phyloP scores from a whole-genome alignment of 2,797 vertebrate genomes.

The Chelon auratus region DNA sequence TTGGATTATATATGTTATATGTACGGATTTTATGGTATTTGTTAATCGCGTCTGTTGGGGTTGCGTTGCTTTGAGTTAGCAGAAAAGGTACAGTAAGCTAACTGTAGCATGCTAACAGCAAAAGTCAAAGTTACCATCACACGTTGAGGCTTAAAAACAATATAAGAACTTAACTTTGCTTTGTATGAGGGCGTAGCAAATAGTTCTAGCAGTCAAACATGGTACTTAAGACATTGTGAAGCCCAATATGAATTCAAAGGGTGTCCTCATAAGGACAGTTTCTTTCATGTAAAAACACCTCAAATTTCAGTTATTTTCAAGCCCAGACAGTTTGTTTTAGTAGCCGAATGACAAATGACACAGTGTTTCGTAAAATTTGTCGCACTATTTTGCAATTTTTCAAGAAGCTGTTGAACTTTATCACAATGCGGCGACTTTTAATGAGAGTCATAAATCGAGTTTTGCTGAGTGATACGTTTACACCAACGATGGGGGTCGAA shows the following conservation, averaged over 20 bases:
- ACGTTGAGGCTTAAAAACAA: too few species aligned
- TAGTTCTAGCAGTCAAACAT: too few species aligned
- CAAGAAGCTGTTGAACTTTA: constrained; percentile 49
- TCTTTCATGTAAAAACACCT: neutral
- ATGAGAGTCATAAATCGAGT: constrained; percentile 61
- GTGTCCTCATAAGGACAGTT: too few species aligned
- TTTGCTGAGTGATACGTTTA: constrained; percentile 43
- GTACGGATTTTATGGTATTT: too few species aligned
- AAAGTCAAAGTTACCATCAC: too few species aligned
- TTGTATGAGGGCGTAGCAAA: too few species aligned
- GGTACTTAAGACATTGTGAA: too few species aligned
- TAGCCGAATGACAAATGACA: constrained; percentile 34
- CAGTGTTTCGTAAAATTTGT: neutral
- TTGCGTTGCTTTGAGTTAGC: neutral
- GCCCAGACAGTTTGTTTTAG: rapidly evolving
- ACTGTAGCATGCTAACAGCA: too few species aligned
- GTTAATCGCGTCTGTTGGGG: neutral
- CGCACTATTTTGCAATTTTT: constrained; percentile 38
- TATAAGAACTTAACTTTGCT: too few species aligned
- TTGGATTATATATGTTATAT: too few species aligned
- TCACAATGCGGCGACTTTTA: constrained; percentile 69
- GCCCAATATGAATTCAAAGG: too few species aligned
- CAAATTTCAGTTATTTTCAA: neutral
- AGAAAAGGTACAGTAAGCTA: constrained; percentile 1
- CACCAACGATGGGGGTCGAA: constrained; percentile 47